These are phyloP conservation scores for Himalopsyche phryganea DNA, from an alignment of 1,140 invertebrate genomes.

Conservation along the genomic window DNA sequence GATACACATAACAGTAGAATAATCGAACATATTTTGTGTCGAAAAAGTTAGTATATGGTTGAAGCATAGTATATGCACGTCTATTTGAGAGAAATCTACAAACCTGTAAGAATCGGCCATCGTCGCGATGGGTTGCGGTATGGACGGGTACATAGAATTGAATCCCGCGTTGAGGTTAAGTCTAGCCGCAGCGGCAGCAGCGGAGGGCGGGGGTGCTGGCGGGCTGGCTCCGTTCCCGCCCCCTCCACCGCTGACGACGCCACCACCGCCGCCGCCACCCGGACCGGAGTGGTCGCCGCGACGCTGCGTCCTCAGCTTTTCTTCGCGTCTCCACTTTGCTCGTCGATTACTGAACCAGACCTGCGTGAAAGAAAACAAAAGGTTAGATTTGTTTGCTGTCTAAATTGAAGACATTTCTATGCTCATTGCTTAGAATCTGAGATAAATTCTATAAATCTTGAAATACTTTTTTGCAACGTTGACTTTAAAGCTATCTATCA, in stretches of 20 bases:
- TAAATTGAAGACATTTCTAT: no score
- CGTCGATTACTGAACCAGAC: conserved; percentile 99
- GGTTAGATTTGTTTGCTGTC: background rate
- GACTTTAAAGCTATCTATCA: no score
- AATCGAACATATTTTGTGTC: no score
- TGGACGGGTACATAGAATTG: conserved; percentile 92
- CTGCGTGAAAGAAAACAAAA: conserved; percentile 50
- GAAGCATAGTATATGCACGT: no score
- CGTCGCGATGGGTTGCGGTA: conserved; percentile 88
- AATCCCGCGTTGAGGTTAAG: conserved; percentile 84
- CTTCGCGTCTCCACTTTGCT: conserved; percentile 97
- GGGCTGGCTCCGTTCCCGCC: conserved; percentile 48
- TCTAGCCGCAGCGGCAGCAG: conserved; percentile 51
- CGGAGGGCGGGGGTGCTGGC: conserved; percentile 52
- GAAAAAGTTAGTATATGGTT: background rate
- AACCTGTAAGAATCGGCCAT: conserved; percentile 94
- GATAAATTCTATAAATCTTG: no score
- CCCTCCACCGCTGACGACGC: conserved; percentile 36
- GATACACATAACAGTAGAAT: no score
- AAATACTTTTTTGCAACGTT: no score
- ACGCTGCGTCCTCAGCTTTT: conserved; percentile 90
- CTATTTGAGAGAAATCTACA: conserved; percentile 8
- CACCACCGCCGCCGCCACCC: conserved; percentile 41
- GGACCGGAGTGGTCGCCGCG: conserved; percentile 74
- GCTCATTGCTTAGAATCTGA: no score